Percentiles rank a stretch among this genome's conserved stretches.
Conservation (phyloP, 2,888 invertebrate genomes). For the Hyposoter dolosus region DNA sequence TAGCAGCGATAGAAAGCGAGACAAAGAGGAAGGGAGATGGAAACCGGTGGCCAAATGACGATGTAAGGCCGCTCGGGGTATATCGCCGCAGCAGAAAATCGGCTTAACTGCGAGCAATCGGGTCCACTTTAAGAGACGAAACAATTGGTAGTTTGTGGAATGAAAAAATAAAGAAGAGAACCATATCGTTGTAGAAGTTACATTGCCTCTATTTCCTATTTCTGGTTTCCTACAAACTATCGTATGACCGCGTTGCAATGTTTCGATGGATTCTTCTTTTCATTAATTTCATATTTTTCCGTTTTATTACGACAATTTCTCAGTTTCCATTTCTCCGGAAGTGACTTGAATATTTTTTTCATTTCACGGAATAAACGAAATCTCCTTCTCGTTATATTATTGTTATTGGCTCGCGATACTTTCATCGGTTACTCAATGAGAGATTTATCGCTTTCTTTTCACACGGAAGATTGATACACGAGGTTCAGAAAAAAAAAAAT, state of each 20-base stretch:
- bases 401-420: background rate
- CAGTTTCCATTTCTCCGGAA: background rate
- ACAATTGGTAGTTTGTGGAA: slow-evolving; percentile 48
- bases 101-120: slow-evolving; percentile 64
- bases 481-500: slow-evolving; percentile 40
- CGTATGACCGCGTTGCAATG: background rate
- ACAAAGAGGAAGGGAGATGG: slow-evolving; percentile 27
- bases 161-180: slow-evolving; percentile 44
- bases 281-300: background rate
- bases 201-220: background rate
- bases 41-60: slow-evolving; percentile 70
- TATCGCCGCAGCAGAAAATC: slow-evolving; percentile 64
- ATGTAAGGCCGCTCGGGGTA: slow-evolving; percentile 69
- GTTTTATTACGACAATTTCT: background rate
- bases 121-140: slow-evolving; percentile 31
- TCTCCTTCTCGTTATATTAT: background rate
- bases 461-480: slow-evolving; percentile 36
- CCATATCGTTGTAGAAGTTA: slow-evolving; percentile 25
- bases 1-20: slow-evolving; percentile 21
- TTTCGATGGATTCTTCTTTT: background rate
- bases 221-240: background rate
- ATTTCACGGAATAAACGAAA: background rate
- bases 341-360: background rate
- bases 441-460: slow-evolving; percentile 12
- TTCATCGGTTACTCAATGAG: slow-evolving; percentile 4